phyloP scores from a whole-genome alignment of 1,140 invertebrate species.

The Caligus rogercresseyi region DNA sequence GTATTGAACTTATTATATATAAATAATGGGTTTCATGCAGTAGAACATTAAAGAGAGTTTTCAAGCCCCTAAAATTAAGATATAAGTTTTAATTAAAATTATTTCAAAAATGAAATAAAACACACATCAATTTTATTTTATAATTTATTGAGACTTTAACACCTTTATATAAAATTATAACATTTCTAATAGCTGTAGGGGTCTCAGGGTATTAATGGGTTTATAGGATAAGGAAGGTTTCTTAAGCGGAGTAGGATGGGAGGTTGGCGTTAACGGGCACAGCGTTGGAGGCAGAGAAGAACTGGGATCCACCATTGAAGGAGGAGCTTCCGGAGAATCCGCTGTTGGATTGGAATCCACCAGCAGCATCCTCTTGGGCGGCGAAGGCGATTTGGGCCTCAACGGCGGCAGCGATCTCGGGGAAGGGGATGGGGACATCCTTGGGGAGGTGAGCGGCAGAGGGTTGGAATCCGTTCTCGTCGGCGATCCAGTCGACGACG shows the following conservation, averaged over 20 bases:
- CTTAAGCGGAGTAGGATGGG: too few species aligned
- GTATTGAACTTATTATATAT: too few species aligned
- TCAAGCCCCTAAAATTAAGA: too few species aligned
- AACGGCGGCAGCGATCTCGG: conserved; percentile 19
- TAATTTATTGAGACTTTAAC: too few species aligned
- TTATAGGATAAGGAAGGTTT: background rate
- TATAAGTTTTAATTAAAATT: too few species aligned
- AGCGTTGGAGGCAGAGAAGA: conserved; percentile 42
- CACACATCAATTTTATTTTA: too few species aligned
- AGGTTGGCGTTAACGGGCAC: conserved; percentile 31
- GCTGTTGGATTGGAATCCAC: too few species aligned
- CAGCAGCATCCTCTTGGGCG: conserved; percentile 6
- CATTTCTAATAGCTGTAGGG: too few species aligned
- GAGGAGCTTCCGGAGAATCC: background rate
- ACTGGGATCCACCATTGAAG: conserved; percentile 36
- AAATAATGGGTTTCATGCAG: too few species aligned
- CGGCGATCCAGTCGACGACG: conserved; percentile 42
- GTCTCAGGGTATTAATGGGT: conserved; percentile 9
- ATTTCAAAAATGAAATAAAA: too few species aligned
- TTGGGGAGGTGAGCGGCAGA: conserved; percentile 29
- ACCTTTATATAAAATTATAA: too few species aligned
- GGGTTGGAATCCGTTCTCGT: conserved; percentile 41
- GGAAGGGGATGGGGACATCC: background rate
- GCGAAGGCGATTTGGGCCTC: conserved; percentile 16
- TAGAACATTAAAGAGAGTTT: too few species aligned